These are phyloP conservation scores for Scaptomyza pallida DNA, from an alignment of 1,140 invertebrate genomes.

Conservation along the genomic window DNA sequence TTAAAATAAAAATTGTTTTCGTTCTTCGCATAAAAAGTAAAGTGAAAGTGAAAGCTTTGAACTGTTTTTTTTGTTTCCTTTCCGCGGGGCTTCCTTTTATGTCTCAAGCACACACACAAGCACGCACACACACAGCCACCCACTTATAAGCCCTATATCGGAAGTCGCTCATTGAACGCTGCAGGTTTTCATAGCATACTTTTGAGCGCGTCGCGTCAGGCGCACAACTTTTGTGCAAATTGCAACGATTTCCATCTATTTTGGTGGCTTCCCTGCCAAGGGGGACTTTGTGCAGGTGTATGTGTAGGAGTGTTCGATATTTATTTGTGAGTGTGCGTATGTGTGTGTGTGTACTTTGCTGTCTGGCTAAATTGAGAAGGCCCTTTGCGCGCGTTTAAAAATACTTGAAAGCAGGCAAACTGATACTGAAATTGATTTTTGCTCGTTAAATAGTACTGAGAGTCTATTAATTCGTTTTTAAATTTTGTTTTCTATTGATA, in stretches of 20 bases:
- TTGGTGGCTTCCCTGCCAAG: conserved; percentile 6
- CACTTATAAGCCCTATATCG: neutral
- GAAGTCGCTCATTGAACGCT: conserved; percentile 12
- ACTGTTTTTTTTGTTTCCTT: conserved; percentile 6
- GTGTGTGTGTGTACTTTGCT: conserved; percentile 23
- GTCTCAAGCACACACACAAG: neutral
- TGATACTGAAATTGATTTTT: conserved; percentile 33
- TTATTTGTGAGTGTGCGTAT: conserved; percentile 19
- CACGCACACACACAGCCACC: conserved; percentile 1
- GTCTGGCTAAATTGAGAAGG: conserved; percentile 45
- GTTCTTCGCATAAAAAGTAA: conserved; percentile 18
- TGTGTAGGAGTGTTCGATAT: conserved; percentile 3
- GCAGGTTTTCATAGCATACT: conserved; percentile 37
- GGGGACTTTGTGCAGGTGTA: neutral
- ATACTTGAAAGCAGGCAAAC: conserved; percentile 62
- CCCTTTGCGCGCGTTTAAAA: conserved; percentile 64
- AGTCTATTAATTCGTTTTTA: no score
- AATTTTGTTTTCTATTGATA: neutral
- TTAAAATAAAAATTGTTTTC: conserved; percentile 26
- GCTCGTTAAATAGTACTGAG: neutral
- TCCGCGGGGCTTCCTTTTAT: neutral
- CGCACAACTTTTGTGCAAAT: conserved; percentile 28
- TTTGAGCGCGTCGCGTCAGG: conserved; percentile 36
- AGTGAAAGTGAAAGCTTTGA: conserved; percentile 53
- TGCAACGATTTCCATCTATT: conserved; percentile 42